phyloP scores from a whole-genome alignment of 2,113 vertebrate genomes.

The Ifrita kowaldi region DNA sequence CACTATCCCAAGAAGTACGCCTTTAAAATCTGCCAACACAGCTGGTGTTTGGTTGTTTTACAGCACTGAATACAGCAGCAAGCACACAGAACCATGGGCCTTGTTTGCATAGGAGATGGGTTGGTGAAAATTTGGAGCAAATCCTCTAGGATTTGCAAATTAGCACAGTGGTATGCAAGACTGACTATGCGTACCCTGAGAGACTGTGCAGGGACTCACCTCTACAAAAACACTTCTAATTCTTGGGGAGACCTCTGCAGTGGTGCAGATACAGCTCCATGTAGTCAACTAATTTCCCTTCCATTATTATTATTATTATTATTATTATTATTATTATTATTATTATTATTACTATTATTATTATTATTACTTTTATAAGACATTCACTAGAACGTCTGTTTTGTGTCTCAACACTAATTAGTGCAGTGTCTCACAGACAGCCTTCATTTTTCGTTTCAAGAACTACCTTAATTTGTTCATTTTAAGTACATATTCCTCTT shows the following conservation, averaged over 20 bases:
- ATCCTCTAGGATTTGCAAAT: not conserved
- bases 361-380: not conserved
- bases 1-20: rapidly evolving
- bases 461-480: not conserved
- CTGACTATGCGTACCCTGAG: rapidly evolving
- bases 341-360: not conserved
- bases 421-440: not conserved
- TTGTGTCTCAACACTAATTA: not conserved
- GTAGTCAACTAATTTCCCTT: not conserved
- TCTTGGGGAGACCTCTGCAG: not conserved
- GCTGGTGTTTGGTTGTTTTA: not conserved
- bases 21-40: not conserved
- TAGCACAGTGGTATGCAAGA: not conserved
- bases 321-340: not conserved
- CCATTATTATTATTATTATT: not conserved
- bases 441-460: not conserved
- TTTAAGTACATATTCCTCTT: not conserved
- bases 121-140: not conserved
- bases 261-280: not conserved
- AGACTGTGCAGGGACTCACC: not conserved
- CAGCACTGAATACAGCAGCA: not conserved
- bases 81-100: not conserved
- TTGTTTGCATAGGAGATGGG: not conserved
- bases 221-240: rapidly evolving
- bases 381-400: not conserved